These are phyloP conservation scores for Paramormyrops hopkinsi DNA, from an alignment of 2,797 vertebrate species.

Conservation along the genomic window DNA sequence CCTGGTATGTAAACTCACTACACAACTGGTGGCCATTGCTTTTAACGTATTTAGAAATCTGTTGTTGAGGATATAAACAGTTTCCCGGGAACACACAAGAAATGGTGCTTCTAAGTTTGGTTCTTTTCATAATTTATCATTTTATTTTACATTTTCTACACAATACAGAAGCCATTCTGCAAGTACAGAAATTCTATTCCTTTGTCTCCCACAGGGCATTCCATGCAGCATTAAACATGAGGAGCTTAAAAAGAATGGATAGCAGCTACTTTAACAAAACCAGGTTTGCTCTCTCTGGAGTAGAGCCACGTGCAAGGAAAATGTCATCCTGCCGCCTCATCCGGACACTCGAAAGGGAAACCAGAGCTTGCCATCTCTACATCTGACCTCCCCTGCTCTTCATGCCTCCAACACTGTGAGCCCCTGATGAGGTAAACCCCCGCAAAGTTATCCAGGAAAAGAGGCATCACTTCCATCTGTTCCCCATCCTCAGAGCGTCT, in stretches of 20 bases:
- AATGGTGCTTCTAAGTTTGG: background rate
- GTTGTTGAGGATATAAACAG: background rate
- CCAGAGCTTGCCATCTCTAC: background rate
- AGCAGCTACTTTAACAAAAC: background rate
- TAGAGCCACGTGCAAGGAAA: conserved; percentile 1
- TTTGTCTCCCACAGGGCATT: background rate
- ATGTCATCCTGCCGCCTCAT: background rate
- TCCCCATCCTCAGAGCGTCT: background rate
- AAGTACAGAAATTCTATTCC: background rate
- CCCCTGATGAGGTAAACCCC: background rate
- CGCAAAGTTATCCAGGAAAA: background rate
- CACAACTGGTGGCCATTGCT: background rate
- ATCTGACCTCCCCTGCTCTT: background rate
- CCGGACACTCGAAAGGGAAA: background rate
- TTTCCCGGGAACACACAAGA: background rate
- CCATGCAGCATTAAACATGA: background rate
- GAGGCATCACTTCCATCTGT: conserved; percentile 5
- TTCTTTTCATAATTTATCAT: background rate
- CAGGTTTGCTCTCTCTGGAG: background rate
- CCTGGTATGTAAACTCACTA: background rate
- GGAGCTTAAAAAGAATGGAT: background rate
- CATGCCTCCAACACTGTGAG: background rate
- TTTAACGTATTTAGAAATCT: background rate
- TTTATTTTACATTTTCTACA: conserved; percentile 1
- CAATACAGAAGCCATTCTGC: background rate